A percentile compares a stretch with the other conserved stretches of the same genome.
These are phyloP conservation scores for Myodes glareolus DNA, from an alignment of 2,113 vertebrate species.

Conservation along the genomic window DNA sequence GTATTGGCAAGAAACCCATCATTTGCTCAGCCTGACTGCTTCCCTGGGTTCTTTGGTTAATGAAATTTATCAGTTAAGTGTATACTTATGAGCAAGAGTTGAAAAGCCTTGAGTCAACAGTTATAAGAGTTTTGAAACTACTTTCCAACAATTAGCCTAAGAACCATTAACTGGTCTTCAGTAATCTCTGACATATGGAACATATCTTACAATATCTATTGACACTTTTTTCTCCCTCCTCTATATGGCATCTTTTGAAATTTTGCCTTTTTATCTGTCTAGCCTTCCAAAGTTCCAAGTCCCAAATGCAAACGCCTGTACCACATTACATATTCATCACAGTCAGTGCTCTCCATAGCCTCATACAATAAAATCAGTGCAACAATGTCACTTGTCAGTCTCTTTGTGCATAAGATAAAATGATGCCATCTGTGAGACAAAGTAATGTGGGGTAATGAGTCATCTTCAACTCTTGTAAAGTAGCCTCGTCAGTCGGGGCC, in stretches of 20 bases:
- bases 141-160: constrained; percentile 20
- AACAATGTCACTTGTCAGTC: constrained; percentile 78
- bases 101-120: constrained; percentile 52
- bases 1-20: constrained; percentile 22
- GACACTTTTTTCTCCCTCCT: constrained; percentile 4
- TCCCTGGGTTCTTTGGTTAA: constrained; percentile 24
- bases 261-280: constrained; percentile 29
- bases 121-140: constrained; percentile 51
- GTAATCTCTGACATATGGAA: constrained; percentile 55
- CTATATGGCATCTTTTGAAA: not conserved
- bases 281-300: constrained; percentile 23
- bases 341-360: constrained; percentile 31
- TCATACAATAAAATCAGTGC: constrained; percentile 70
- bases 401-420: constrained; percentile 74
- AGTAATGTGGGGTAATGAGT: constrained; percentile 75
- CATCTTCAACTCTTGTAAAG: constrained; percentile 72
- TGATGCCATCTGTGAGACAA: constrained; percentile 76
- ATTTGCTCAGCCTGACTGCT: not conserved
- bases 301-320: constrained; percentile 27
- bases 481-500: constrained; percentile 62
- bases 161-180: constrained; percentile 45
- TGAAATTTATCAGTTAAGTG: constrained; percentile 57
- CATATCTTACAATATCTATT: not conserved
- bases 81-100: constrained; percentile 43
- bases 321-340: constrained; percentile 59